Conservation (phyloP, 2,113 vertebrate genomes). For the Xyrauchen texanus region DNA sequence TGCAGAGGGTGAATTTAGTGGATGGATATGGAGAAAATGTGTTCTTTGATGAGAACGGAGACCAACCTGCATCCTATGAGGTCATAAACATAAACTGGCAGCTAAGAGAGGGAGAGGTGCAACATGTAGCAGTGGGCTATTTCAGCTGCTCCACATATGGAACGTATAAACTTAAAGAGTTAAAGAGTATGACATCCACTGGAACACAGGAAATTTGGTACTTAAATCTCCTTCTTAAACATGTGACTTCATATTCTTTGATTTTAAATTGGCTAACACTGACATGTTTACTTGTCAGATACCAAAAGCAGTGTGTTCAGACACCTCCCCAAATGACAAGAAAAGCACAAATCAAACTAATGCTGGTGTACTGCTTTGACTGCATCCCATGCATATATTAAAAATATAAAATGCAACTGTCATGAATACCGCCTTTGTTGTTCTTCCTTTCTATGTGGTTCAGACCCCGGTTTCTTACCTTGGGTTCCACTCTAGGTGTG, state of each 20-base stretch:
- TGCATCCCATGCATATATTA: conserved; percentile 51
- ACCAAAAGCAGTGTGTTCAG: conserved; percentile 68
- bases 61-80: conserved; percentile 73
- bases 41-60: conserved; percentile 72
- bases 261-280: neutral
- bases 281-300: conserved; percentile 54
- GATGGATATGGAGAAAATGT: conserved; percentile 69
- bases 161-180: conserved; percentile 64
- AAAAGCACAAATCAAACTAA: conserved; percentile 69
- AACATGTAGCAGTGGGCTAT: conserved; percentile 71
- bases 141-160: conserved; percentile 59
- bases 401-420: too few relatives aligned
- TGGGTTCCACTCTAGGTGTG: too few relatives aligned
- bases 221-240: neutral
- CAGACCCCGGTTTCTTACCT: too few relatives aligned
- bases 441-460: too few relatives aligned
- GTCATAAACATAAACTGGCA: conserved; percentile 80
- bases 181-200: conserved; percentile 65
- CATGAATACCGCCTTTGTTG: too few relatives aligned
- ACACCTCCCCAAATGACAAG: conserved; percentile 67
- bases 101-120: conserved; percentile 67
- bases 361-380: conserved; percentile 61
- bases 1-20: conserved; percentile 68
- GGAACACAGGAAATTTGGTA: conserved; percentile 68
- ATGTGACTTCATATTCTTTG: neutral